phyloP scores from a whole-genome alignment of 2,113 vertebrate species.

The Brachionichthys hirsutus region DNA sequence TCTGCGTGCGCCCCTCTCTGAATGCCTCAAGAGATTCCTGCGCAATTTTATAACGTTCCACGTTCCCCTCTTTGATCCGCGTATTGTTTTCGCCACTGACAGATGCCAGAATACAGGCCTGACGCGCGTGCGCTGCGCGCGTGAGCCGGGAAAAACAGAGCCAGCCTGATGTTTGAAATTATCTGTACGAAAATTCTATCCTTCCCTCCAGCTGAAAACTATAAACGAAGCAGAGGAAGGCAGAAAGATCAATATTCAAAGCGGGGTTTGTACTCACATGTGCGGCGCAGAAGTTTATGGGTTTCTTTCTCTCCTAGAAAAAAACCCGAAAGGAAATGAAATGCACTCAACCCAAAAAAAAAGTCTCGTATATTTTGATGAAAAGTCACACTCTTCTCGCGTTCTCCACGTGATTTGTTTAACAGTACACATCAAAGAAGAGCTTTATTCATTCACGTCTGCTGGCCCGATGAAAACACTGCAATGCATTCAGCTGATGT shows the following conservation, averaged over 20 bases:
- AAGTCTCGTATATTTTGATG: conserved; percentile 7
- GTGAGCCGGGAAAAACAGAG: conserved; percentile 44
- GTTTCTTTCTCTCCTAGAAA: neutral
- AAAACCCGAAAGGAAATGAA: too few relatives aligned
- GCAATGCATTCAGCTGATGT: conserved; percentile 6
- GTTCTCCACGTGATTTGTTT: neutral
- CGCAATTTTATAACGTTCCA: conserved; percentile 50
- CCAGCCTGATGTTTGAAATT: conserved; percentile 69
- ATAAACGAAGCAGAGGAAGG: conserved; percentile 33
- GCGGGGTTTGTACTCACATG: neutral
- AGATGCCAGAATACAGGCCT: conserved; percentile 61
- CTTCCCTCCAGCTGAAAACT: conserved; percentile 20
- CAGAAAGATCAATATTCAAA: conserved; percentile 10
- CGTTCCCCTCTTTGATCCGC: conserved; percentile 46
- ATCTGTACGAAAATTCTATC: conserved; percentile 49
- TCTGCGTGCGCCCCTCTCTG: neutral
- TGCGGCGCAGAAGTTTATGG: neutral
- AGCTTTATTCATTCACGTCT: neutral
- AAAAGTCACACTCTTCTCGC: neutral
- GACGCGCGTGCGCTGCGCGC: conserved; percentile 3
- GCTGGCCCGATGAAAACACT: neutral
- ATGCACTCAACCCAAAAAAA: conserved; percentile 9
- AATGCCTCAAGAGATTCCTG: conserved; percentile 35
- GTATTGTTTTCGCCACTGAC: conserved; percentile 53
- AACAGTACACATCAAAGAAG: neutral